Percentiles rank a stretch among this genome's conserved stretches.
Evolutionary conservation across 2,797 vertebrate species (phyloP).

Genomic region (Gobio occitaniae): DNA sequence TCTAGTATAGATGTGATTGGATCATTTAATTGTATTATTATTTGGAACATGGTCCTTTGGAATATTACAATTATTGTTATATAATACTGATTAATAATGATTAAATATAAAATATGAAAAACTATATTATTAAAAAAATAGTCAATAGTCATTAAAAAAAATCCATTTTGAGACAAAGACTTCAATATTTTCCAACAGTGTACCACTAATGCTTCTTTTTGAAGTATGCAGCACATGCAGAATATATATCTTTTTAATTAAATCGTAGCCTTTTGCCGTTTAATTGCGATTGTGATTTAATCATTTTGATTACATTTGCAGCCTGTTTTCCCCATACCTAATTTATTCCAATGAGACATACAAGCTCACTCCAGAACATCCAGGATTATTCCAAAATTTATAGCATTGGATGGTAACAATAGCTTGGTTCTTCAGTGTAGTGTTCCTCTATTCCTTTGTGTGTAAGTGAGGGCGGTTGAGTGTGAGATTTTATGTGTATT

Average conservation of each 20-base stretch:
- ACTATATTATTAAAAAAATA: too few relatives aligned
- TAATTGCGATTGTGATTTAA: neutral
- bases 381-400: neutral
- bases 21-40: neutral
- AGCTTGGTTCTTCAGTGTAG: constrained; percentile 8
- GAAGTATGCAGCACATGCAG: neutral
- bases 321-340: neutral
- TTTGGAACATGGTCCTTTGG: neutral
- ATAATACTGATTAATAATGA: neutral
- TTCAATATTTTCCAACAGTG: neutral
- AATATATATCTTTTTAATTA: constrained; percentile 13
- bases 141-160: too few relatives aligned
- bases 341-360: neutral
- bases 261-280: neutral
- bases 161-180: neutral
- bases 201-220: neutral
- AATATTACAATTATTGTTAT: neutral
- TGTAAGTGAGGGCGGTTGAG: constrained; percentile 5
- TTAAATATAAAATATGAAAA: neutral
- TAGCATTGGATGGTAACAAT: neutral
- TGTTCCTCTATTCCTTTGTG: constrained; percentile 19
- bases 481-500: constrained; percentile 29
- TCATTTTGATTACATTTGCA: neutral
- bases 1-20: neutral
- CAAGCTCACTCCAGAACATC: neutral